Conservation (phyloP, 2,888 invertebrate genomes). For the Allolobophora icterica region DNA sequence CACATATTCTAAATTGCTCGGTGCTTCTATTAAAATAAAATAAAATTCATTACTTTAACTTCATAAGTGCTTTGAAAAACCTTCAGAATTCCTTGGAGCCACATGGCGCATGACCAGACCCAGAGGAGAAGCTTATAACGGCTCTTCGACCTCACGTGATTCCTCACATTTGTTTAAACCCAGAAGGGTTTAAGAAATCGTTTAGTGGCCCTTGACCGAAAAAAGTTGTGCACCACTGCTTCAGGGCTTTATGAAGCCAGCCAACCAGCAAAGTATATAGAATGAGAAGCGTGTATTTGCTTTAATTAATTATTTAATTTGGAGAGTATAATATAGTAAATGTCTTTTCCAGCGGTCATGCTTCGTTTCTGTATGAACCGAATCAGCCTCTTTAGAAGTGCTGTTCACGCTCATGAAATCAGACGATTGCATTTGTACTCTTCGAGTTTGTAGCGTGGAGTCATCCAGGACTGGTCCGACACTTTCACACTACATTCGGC, state of each 20-base stretch:
- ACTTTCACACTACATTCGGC: neutral
- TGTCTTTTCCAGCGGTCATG: neutral
- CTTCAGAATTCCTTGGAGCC: too few species aligned
- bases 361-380: neutral
- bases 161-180: too few species aligned
- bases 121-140: too few species aligned
- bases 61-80: too few species aligned
- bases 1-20: too few species aligned
- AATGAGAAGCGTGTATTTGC: neutral
- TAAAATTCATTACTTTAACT: too few species aligned
- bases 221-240: too few species aligned
- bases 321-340: neutral
- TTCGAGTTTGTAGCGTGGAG: constrained; percentile 14
- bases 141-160: too few species aligned
- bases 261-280: neutral
- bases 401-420: neutral
- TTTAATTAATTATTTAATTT: neutral
- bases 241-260: neutral
- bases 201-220: too few species aligned
- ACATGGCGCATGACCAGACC: too few species aligned
- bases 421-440: constrained; percentile 13
- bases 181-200: too few species aligned
- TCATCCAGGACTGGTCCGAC: constrained; percentile 15
- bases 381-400: neutral
- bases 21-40: too few species aligned